phyloP scores from a whole-genome alignment of 2,797 vertebrate species.

The Petrocephalus sullivani region DNA sequence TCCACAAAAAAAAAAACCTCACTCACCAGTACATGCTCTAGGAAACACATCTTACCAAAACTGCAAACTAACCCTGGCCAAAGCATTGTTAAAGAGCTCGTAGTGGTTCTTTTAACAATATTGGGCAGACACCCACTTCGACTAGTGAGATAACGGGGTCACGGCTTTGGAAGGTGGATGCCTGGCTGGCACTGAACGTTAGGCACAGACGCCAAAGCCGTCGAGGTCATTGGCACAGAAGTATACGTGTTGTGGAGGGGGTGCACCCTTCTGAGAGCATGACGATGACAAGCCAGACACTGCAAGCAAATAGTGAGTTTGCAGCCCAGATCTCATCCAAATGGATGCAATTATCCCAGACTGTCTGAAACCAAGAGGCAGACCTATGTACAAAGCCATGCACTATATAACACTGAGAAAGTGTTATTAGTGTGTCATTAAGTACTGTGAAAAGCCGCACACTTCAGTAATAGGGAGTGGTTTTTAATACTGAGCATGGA shows the following conservation, averaged over 20 bases:
- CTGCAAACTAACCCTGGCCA: neutral
- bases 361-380: neutral
- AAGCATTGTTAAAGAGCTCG: neutral
- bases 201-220: neutral
- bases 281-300: neutral
- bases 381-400: neutral
- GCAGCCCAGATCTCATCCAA: neutral
- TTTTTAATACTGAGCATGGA: neutral
- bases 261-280: neutral
- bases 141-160: neutral
- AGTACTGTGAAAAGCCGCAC: neutral
- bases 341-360: neutral
- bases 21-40: neutral
- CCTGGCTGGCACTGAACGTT: neutral
- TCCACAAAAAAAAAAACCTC: neutral
- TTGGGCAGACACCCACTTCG: neutral
- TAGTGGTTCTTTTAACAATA: neutral
- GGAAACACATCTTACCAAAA: neutral
- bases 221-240: neutral
- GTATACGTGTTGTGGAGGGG: neutral
- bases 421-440: conserved; percentile 3
- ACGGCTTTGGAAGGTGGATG: neutral
- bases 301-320: neutral
- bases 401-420: neutral
- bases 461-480: neutral